phyloP scores from a whole-genome alignment of 2,888 invertebrate species.

The Chesias legatella region DNA sequence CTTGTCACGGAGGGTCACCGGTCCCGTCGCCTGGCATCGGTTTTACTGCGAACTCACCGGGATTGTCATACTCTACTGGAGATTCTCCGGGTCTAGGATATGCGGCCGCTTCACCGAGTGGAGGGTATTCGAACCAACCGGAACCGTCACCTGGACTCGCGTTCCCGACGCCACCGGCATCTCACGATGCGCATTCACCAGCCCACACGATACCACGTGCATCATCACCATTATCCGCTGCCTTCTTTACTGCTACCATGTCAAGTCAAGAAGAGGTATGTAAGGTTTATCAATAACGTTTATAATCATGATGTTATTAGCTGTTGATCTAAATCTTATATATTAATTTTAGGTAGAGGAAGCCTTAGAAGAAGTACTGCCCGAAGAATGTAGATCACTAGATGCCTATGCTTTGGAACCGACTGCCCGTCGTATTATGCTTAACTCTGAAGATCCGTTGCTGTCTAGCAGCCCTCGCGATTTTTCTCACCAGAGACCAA shows the following conservation, averaged over 20 bases:
- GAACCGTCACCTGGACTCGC: constrained; percentile 85
- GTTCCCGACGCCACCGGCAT: constrained; percentile 93
- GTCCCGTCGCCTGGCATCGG: constrained; percentile 77
- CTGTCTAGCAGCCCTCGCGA: constrained; percentile 92
- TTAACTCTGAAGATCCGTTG: constrained; percentile 92
- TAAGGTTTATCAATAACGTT: constrained; percentile 4
- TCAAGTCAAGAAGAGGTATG: constrained; percentile 88
- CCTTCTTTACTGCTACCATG: constrained; percentile 91
- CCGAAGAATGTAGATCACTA: constrained; percentile 85
- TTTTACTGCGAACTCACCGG: constrained; percentile 77
- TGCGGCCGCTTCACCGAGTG: constrained; percentile 63
- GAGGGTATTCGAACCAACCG: constrained; percentile 65
- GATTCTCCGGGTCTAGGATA: constrained; percentile 69
- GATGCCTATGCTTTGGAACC: constrained; percentile 83
- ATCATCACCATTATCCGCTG: constrained; percentile 90
- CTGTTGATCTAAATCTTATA: constrained; percentile 1
- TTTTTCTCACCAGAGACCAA: constrained; percentile 77
- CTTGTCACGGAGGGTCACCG: constrained; percentile 84
- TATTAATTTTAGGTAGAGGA: constrained; percentile 83
- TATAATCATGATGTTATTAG: neutral
- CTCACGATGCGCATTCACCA: constrained; percentile 89
- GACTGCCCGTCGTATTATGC: constrained; percentile 90
- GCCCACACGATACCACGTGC: constrained; percentile 83
- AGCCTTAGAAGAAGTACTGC: constrained; percentile 90
- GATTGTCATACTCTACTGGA: constrained; percentile 88